phyloP scores from a whole-genome alignment of 2,888 invertebrate genomes.

The Anthophora plumipes region DNA sequence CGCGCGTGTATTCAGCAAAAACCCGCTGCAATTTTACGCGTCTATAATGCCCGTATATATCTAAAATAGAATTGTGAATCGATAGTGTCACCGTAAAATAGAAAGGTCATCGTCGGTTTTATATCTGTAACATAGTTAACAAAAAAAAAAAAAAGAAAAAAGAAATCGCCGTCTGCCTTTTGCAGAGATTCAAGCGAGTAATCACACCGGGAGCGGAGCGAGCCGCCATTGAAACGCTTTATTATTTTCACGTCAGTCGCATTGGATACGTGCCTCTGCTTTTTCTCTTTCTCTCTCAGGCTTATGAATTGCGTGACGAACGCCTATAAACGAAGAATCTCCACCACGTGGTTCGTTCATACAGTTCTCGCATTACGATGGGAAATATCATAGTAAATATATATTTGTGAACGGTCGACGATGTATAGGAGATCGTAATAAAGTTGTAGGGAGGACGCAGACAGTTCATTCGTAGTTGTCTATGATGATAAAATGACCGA shows the following conservation, averaged over 20 bases:
- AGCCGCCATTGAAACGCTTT: constrained; percentile 4
- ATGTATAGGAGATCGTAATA: not conserved
- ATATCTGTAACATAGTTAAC: constrained; percentile 9
- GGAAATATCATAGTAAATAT: not conserved
- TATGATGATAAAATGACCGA: constrained; percentile 23
- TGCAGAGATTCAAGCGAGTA: constrained; percentile 3
- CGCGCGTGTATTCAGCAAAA: too few relatives aligned
- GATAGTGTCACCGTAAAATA: not conserved
- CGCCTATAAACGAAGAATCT: constrained; percentile 23
- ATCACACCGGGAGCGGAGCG: not conserved
- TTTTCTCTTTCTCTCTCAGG: not conserved
- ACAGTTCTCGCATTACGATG: not conserved
- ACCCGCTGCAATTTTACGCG: not conserved
- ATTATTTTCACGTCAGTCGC: constrained; percentile 21
- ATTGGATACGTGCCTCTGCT: not conserved
- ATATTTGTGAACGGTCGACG: not conserved
- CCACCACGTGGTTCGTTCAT: constrained; percentile 1
- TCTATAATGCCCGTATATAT: not conserved
- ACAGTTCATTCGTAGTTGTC: constrained; percentile 30
- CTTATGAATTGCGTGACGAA: not conserved
- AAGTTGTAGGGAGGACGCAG: not conserved
- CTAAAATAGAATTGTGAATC: constrained; percentile 10
- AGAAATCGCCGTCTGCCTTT: not conserved
- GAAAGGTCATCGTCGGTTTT: constrained; percentile 13
- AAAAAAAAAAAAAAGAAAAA: constrained; percentile 12